Conservation (phyloP, 2,888 invertebrate genomes). For the Ametastegia equiseti region DNA sequence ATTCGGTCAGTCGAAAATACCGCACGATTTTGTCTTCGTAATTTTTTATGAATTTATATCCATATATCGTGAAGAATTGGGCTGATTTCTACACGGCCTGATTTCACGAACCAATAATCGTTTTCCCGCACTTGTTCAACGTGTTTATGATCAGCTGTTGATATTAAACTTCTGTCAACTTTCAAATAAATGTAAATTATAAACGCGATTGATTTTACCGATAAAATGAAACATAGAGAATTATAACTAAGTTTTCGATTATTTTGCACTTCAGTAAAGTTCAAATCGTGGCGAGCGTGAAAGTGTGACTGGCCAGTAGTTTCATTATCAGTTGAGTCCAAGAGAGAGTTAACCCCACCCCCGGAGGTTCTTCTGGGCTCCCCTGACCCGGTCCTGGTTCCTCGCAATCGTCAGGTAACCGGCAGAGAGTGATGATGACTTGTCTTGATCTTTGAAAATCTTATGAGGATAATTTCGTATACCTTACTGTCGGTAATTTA, state of each 20-base stretch:
- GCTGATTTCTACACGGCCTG: not conserved
- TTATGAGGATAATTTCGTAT: not conserved
- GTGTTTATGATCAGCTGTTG: not conserved
- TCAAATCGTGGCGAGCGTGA: slow-evolving; percentile 71
- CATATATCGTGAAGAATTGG: not conserved
- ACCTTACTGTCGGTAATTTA: not conserved
- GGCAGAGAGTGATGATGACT: slow-evolving; percentile 22
- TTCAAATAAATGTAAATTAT: not conserved
- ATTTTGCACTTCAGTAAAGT: slow-evolving; percentile 32
- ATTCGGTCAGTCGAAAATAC: not conserved
- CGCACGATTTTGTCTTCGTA: not conserved
- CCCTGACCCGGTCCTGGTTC: slow-evolving; percentile 48
- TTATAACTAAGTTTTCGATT: not conserved
- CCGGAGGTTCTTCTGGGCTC: slow-evolving; percentile 43
- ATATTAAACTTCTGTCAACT: not conserved
- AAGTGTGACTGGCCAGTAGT: slow-evolving; percentile 72
- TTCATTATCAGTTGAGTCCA: slow-evolving; percentile 69
- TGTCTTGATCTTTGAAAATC: not conserved
- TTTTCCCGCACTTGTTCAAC: not conserved
- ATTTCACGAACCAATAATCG: not conserved
- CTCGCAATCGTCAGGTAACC: slow-evolving; percentile 36
- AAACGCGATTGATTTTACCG: not conserved
- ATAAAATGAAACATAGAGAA: not conserved
- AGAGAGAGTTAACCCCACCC: slow-evolving; percentile 70
- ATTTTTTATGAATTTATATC: not conserved